Evolutionary conservation across 2,888 invertebrate genomes (phyloP), one percentile per base, ranked within the genome.

Genomic region (Lordiphosa fenestrarum): DNA sequence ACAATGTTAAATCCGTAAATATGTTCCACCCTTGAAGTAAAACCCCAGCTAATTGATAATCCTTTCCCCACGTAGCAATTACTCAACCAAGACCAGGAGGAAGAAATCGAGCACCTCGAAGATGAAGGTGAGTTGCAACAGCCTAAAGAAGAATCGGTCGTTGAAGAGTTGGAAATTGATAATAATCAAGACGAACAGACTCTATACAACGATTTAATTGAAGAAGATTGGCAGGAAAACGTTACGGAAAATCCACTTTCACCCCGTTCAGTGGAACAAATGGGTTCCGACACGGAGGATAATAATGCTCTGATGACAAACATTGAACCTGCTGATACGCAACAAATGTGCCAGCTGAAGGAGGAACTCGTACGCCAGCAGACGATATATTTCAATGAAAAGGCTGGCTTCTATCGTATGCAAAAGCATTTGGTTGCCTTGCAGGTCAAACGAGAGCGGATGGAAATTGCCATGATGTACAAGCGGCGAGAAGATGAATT

Each of bases 331-430:
- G 73, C 71, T 1, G 74, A 73, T 30, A 63, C 72, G 7, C 66
- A 65, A 0, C 38, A 58, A 0, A 60, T 74, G 55, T 53, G 66
- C 2, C 57, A 75, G 12, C 64, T 76, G 0, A 71, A 66, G 30
- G 85, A 86, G 47, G 77, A 86, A 56, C 65, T 84, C 12, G 50
- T 86, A 7, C 83, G 85, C 0, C 80, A 85, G 70, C 85, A 86
- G 66, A 77, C 85, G 0, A 73, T 78, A 46, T 86, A 86, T 55
- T 86, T 84, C 50, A 75, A 75, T 5, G 86, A 86, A 51, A 86
- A 86, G 51, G 86, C 86, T 5, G 84, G 68, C 1, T 86, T 66
- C 53, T 86, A 85, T 67, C 84, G 86, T 0, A 86, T 86, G 86
- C 86, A 86, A 58, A 86, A 85, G 53, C 78, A 83, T 63, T 61